A percentile compares a stretch with the other conserved stretches of the same genome.
These are phyloP conservation scores for Mamestra configurata DNA, from an alignment of 1,140 invertebrate species.

Conservation along the genomic window DNA sequence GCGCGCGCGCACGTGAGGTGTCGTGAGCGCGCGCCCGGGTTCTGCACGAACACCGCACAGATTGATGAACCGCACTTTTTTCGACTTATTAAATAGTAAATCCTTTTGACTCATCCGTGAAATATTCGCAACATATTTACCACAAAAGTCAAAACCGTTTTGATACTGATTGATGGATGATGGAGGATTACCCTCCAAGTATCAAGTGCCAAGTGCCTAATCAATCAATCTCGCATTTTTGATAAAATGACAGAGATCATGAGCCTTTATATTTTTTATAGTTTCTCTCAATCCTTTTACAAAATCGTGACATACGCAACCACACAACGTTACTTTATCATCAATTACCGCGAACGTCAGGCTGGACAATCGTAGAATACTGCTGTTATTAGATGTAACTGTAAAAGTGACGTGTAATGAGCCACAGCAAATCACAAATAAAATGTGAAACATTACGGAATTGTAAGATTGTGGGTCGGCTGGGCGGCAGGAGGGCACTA, in stretches of 20 bases:
- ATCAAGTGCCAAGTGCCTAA: not conserved
- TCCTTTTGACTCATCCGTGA: conserved; percentile 7
- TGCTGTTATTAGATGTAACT: conserved; percentile 77
- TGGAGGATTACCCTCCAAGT: not conserved
- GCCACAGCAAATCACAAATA: conserved; percentile 74
- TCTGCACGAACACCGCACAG: conserved; percentile 38
- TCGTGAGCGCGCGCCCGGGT: conserved; percentile 20
- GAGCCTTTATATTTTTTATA: conserved; percentile 5
- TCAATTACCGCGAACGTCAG: conserved; percentile 57
- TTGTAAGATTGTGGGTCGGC: conserved; percentile 81
- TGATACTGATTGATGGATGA: conserved; percentile 24
- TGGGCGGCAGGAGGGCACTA: conserved; percentile 79
- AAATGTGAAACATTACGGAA: conserved; percentile 83
- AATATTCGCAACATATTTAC: conserved; percentile 12
- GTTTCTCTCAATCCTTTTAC: conserved; percentile 50
- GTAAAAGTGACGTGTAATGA: conserved; percentile 74
- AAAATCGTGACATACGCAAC: conserved; percentile 45
- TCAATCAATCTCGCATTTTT: conserved; percentile 27
- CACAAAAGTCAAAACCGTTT: not conserved
- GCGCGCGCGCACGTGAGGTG: conserved; percentile 58
- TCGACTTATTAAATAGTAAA: conserved; percentile 19
- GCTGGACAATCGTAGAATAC: conserved; percentile 68
- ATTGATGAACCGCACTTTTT: conserved; percentile 48
- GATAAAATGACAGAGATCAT: conserved; percentile 19
- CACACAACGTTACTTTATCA: conserved; percentile 45